Evolutionary conservation across 2,113 vertebrate species (phyloP), one percentile per base, ranked within the genome.

Genomic region (Otus sunia): DNA sequence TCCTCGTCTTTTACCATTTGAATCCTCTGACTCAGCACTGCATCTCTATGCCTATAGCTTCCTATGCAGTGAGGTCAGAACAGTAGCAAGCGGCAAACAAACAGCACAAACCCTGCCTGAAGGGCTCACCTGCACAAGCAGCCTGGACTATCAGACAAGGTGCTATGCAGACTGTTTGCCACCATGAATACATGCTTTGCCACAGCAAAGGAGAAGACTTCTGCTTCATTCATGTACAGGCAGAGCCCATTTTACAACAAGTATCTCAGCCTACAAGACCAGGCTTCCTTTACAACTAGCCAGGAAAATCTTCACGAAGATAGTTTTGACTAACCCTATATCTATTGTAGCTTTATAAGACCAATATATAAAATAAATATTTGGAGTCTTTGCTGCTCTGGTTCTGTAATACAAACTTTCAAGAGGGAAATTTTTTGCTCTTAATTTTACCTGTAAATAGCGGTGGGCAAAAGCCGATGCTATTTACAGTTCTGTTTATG

Each of bases 91-190:
- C 62, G 13, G 16, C 56, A 49, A 72, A 82, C 0, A 0, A 73
- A 52, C 6, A 85, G 34, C 43, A 71, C 17, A 71, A 79, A 14
- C 23, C 15, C 27, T 50, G n/a, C n/a, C 66, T 20, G 15, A 55
- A 77, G 3, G 10, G 52, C 27, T 90, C 59, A 56, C 39, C 50
- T 63, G 29, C 8, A 4, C 50, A 53, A 69, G 53, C 29, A 55
- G 25, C 26, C 59, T 14, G 25, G 36, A 45, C 18, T 49, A 53
- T n/a, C 0, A 0, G 34, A 56, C 20, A 52, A 50, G 32, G 47
- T 12, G 52, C 45, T 69, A 17, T 29, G 75, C 74, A 58, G 36
- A 53, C 18, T 19, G 23, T 34, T 37, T 3, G 2, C 41, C 39
- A 66, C 43, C 5, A 0, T 21, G 32, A 77, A 22, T 18, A 58